Base-by-base conservation (phyloP, 2,797 vertebrate species). In the Channa striata region DNA sequence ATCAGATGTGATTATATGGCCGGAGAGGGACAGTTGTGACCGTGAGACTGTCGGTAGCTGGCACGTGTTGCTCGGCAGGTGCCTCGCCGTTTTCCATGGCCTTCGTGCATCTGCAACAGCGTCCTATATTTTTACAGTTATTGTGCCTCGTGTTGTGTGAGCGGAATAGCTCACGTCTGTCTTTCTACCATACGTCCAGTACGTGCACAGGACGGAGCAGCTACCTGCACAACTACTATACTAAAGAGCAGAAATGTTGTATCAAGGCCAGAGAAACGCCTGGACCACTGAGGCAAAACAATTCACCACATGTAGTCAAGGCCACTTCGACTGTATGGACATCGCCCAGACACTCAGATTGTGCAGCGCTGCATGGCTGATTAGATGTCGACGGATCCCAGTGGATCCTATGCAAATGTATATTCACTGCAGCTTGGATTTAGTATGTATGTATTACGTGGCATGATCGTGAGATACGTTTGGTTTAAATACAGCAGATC, bases 231-330 rank as follows among this genome's bases (percentile, higher is more conserved):
- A 63, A 39, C 64, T 40, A 44, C 78, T 53, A 64, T 68, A 72
- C 60, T 48, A 64, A 85, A 83, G 44, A 82, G 67, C 59, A 56
- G 51, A 69, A 80, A 65, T 70, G 78, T 85, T 74, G 64, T 54
- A 48, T 77, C 86, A 88, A 87, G 80, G 83, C 82, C 83, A 65
- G 60, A 34, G 48, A 61, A 72, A 84, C 25, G 30, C 48, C 71
- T 36, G 61, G 19, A 81, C 81, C 44, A 51, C 62, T 3, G 53
- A 62, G 59, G 65, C 57, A 85, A 83, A 75, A 85, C 72, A 81
- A 77, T 73, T 85, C 70, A 44, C 60, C 46, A 25, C 17, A 17
- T 60, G 77, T 33, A 33, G 75, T 68, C 78, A 81, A 81, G 83
- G 84, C 81, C 64, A 39, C 21, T 19, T 30, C 30, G 14, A 16